Percentiles rank a stretch among this genome's conserved stretches.
Conservation (phyloP, 2,113 vertebrate species). For the Typhlomys cinereus region DNA sequence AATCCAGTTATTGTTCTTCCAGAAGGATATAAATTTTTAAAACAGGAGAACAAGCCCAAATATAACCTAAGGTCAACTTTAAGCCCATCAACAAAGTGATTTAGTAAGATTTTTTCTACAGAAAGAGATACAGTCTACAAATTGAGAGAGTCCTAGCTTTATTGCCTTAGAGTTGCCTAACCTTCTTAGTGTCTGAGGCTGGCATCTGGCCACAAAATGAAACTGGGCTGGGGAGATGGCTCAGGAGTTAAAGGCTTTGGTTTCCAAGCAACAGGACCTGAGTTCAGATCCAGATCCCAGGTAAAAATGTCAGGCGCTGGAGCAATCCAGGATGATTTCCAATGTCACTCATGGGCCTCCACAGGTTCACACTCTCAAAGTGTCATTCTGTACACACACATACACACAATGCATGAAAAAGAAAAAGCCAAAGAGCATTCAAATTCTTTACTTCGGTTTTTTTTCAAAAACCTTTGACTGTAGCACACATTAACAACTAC, state of each 20-base stretch:
- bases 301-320: too few relatives aligned
- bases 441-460: not conserved
- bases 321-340: too few relatives aligned
- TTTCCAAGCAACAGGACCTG: too few relatives aligned
- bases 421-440: conserved; percentile 1
- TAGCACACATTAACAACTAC: not conserved
- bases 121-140: not conserved
- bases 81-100: not conserved
- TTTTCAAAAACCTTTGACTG: not conserved
- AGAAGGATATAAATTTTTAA: conserved; percentile 1
- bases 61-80: not conserved
- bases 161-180: not conserved
- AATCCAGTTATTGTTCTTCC: not conserved
- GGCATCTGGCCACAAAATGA: not conserved
- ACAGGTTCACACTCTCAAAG: too few relatives aligned
- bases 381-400: too few relatives aligned
- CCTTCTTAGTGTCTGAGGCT: not conserved
- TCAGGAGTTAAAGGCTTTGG: too few relatives aligned
- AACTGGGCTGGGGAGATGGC: too few relatives aligned
- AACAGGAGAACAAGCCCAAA: conserved; percentile 14
- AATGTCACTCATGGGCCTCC: too few relatives aligned
- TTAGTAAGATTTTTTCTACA: not conserved
- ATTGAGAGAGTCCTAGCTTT: not conserved
- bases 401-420: too few relatives aligned
- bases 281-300: too few relatives aligned